Evolutionary conservation across 1,140 invertebrate genomes (phyloP).

Genomic region (Drosophila oshimai): DNA sequence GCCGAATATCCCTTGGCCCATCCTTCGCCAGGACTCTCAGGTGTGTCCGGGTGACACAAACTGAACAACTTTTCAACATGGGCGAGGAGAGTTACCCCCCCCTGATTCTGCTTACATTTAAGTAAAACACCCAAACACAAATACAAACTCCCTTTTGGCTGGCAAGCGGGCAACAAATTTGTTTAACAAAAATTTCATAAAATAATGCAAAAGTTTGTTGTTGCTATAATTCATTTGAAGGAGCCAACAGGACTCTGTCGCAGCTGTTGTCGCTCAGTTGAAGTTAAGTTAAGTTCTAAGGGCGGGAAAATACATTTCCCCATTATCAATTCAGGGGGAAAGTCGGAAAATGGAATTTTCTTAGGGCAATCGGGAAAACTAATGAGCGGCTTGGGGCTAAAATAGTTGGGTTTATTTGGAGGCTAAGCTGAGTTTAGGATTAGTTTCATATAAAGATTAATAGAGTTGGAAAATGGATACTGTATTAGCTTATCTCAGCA

Average conservation of each 20-base stretch:
- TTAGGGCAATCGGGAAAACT: constrained; percentile 16
- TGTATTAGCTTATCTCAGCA: not conserved
- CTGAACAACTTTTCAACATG: constrained; percentile 41
- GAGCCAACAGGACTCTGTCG: constrained; percentile 36
- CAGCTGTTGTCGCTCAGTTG: constrained; percentile 45
- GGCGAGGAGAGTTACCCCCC: constrained; percentile 1
- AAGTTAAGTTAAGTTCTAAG: constrained; percentile 7
- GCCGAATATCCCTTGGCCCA: constrained; percentile 22
- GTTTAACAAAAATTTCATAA: constrained; percentile 58
- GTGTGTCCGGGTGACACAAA: constrained; percentile 55
- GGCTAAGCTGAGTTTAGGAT: constrained; percentile 13
- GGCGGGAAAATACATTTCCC: constrained; percentile 9
- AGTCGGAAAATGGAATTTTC: not conserved
- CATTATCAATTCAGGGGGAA: constrained; percentile 30
- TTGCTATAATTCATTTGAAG: constrained; percentile 52
- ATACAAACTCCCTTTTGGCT: constrained; percentile 26
- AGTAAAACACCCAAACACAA: constrained; percentile 33
- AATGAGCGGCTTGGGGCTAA: constrained; percentile 7
- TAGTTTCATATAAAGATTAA: constrained; percentile 24
- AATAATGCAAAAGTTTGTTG: constrained; percentile 59
- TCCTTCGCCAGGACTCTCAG: constrained; percentile 42
- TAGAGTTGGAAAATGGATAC: not conserved
- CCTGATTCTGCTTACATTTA: constrained; percentile 37
- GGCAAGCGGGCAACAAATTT: constrained; percentile 45
- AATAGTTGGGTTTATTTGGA: constrained; percentile 16